phyloP scores from a whole-genome alignment of 1,140 invertebrate species.

The Lordiphosa stackelbergi region DNA sequence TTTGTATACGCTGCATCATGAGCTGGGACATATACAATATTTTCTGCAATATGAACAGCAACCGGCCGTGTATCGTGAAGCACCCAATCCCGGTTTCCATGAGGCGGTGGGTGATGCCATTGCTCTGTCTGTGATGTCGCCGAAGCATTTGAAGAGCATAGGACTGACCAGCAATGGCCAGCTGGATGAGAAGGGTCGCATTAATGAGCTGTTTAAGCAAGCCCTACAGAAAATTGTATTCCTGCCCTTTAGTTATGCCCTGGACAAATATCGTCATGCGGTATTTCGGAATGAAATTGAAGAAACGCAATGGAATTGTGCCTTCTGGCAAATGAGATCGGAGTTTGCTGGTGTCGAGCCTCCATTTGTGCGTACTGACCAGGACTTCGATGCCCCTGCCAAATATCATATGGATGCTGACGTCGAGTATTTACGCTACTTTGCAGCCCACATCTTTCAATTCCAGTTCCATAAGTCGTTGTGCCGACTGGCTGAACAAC shows the following conservation, averaged over 20 bases:
- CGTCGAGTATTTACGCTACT: conserved; percentile 81
- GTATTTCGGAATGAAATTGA: conserved; percentile 80
- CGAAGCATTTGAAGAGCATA: conserved; percentile 80
- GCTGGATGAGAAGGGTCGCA: conserved; percentile 67
- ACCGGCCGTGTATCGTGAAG: conserved; percentile 81
- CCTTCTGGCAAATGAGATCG: conserved; percentile 80
- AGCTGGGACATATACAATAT: conserved; percentile 88
- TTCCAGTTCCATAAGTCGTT: conserved; percentile 83
- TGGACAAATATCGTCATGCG: conserved; percentile 80
- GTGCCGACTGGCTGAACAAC: conserved; percentile 80
- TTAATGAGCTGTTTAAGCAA: conserved; percentile 70
- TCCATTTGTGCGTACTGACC: conserved; percentile 78
- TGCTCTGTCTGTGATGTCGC: conserved; percentile 81
- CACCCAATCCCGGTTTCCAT: conserved; percentile 88
- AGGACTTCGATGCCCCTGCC: conserved; percentile 82
- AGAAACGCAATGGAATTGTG: conserved; percentile 78
- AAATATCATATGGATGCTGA: conserved; percentile 82
- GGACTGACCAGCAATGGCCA: conserved; percentile 72
- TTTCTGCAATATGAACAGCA: conserved; percentile 85
- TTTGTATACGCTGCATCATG: conserved; percentile 86
- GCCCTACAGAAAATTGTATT: conserved; percentile 83
- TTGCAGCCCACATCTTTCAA: conserved; percentile 80
- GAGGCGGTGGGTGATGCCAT: conserved; percentile 86
- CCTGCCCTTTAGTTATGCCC: conserved; percentile 79
- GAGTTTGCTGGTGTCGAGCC: conserved; percentile 81